These are phyloP conservation scores for Drosophila leontia DNA, from an alignment of 1,140 invertebrate genomes.

Conservation along the genomic window DNA sequence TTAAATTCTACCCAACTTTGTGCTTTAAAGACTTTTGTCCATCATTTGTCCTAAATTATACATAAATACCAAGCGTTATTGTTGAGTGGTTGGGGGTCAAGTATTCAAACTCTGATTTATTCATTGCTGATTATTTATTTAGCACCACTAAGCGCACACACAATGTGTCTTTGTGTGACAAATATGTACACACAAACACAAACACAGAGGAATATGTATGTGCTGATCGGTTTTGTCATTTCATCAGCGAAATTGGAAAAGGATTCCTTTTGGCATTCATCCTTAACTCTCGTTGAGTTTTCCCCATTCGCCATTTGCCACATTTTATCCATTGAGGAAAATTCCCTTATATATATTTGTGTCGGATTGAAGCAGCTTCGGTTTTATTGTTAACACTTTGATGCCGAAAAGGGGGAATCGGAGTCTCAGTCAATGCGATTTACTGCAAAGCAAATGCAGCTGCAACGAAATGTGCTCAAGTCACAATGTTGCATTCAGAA, in stretches of 20 bases:
- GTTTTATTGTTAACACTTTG: constrained; percentile 60
- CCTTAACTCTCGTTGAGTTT: neutral
- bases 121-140: constrained; percentile 58
- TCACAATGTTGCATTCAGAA: constrained; percentile 65
- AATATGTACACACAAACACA: neutral
- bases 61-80: constrained; percentile 4
- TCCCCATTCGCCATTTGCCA: constrained; percentile 21
- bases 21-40: constrained; percentile 1
- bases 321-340: constrained; percentile 22
- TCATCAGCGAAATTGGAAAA: constrained; percentile 19
- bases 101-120: constrained; percentile 38
- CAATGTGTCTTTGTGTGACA: constrained; percentile 15
- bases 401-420: neutral
- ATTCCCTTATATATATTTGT: neutral
- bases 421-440: constrained; percentile 43
- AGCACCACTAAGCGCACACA: constrained; percentile 21
- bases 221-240: constrained; percentile 26
- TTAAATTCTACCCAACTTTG: neutral
- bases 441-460: constrained; percentile 34
- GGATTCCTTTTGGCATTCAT: constrained; percentile 23
- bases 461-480: constrained; percentile 34
- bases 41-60: neutral
- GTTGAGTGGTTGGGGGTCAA: constrained; percentile 13
- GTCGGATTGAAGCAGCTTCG: constrained; percentile 22
- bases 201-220: neutral